Evolutionary conservation across 2,797 vertebrate species (phyloP).

Genomic region (Acanthurus tractus): DNA sequence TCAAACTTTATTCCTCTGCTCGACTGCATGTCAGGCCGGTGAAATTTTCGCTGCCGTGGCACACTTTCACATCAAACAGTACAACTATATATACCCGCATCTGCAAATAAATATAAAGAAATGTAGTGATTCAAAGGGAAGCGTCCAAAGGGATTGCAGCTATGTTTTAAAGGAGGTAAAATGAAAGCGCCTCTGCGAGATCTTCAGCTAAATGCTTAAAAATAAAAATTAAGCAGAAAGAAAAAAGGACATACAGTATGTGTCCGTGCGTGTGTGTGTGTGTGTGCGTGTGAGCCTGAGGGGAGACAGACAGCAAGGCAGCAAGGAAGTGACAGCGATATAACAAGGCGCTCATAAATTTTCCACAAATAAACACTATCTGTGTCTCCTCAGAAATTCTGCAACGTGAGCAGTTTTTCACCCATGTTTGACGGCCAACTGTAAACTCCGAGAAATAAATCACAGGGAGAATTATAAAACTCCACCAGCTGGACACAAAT

Average conservation of each 20-base stretch:
- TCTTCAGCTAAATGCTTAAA: constrained; percentile 14
- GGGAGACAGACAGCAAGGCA: constrained; percentile 9
- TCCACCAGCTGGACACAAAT: constrained; percentile 65
- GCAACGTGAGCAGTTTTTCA: constrained; percentile 59
- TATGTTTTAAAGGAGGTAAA: background rate
- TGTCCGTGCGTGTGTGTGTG: background rate
- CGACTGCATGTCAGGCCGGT: background rate
- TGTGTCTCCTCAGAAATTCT: constrained; percentile 63
- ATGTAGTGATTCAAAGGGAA: background rate
- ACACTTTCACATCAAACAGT: background rate
- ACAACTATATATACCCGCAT: background rate
- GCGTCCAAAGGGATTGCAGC: background rate
- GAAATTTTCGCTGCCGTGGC: background rate
- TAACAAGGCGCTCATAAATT: constrained; percentile 54
- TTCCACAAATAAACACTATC: constrained; percentile 63
- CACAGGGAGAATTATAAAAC: constrained; percentile 61
- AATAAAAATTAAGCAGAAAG: constrained; percentile 5
- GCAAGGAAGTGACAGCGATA: constrained; percentile 1
- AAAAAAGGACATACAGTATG: background rate
- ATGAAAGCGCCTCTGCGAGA: constrained; percentile 7
- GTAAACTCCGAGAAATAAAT: constrained; percentile 70
- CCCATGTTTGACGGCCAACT: constrained; percentile 68
- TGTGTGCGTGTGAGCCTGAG: constrained; percentile 1
- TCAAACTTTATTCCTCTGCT: background rate
- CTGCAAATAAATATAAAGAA: background rate